These are phyloP conservation scores for Autographa pulchrina DNA, from an alignment of 2,888 invertebrate species.

Conservation along the genomic window DNA sequence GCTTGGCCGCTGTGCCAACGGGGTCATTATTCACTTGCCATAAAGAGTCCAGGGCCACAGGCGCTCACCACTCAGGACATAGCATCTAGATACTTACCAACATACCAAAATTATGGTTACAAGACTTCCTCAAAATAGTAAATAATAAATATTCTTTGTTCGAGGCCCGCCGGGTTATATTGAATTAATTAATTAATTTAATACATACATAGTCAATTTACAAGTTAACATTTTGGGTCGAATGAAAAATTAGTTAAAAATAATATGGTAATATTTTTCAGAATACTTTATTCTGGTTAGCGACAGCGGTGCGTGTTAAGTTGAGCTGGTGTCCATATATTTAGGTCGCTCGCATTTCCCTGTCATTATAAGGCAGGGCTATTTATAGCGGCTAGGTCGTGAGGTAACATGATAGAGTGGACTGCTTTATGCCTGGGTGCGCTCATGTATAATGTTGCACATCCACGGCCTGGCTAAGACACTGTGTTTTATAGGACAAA, in stretches of 20 bases:
- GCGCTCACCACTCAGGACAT: neutral
- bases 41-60: constrained; percentile 3
- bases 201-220: neutral
- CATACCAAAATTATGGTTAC: neutral
- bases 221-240: neutral
- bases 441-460: constrained; percentile 1
- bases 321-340: constrained; percentile 1
- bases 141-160: neutral
- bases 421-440: neutral
- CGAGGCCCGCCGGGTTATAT: neutral
- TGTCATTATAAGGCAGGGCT: neutral
- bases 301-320: neutral
- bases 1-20: neutral
- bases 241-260: neutral
- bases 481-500: neutral
- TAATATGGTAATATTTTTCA: neutral
- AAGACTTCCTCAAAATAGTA: neutral
- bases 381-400: constrained; percentile 2
- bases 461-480: neutral
- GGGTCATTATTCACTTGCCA: neutral
- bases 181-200: neutral
- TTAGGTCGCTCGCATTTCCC: neutral
- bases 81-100: neutral
- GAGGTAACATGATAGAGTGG: constrained; percentile 1
- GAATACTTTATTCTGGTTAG: neutral